A percentile compares a stretch with the other conserved stretches of the same genome.
These are phyloP conservation scores for Polypterus bichir DNA, from an alignment of 2,113 vertebrate genomes.

Conservation along the genomic window DNA sequence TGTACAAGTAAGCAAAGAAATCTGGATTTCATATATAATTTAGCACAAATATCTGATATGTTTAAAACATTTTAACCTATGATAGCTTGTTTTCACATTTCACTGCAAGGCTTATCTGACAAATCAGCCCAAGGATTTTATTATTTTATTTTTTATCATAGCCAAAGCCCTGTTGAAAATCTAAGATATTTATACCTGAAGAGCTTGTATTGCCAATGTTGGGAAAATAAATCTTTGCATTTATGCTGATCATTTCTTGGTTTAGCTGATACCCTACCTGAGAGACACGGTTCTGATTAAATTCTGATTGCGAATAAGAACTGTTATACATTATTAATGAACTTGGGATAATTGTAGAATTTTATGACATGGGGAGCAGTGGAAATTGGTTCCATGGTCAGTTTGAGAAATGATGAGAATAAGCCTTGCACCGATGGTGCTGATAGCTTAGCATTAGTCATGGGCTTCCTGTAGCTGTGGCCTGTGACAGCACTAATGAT, in stretches of 20 bases:
- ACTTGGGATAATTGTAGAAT: conserved; percentile 76
- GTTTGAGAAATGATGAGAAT: conserved; percentile 81
- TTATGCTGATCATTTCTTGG: conserved; percentile 55
- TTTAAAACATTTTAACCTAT: too few relatives aligned
- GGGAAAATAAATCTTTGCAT: conserved; percentile 51
- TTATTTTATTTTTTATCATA: too few relatives aligned
- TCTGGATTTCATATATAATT: too few relatives aligned
- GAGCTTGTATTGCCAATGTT: conserved; percentile 38
- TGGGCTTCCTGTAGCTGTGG: conserved; percentile 51
- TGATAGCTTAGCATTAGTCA: conserved; percentile 79
- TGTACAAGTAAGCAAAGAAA: too few relatives aligned
- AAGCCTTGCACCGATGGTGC: conserved; percentile 56
- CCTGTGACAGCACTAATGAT: conserved; percentile 82
- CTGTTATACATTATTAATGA: conserved; percentile 86
- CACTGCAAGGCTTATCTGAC: too few relatives aligned
- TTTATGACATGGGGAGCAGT: conserved; percentile 75
- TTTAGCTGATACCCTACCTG: conserved; percentile 51
- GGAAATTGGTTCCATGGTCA: conserved; percentile 86
- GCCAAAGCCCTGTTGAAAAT: neutral
- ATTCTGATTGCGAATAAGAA: conserved; percentile 63
- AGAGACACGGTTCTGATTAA: conserved; percentile 68
- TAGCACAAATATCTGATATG: too few relatives aligned
- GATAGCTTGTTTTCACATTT: too few relatives aligned
- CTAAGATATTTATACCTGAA: conserved; percentile 28
- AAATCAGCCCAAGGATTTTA: too few relatives aligned